Base-by-base conservation (phyloP, 2,113 vertebrate species). In the Xyrauchen texanus region DNA sequence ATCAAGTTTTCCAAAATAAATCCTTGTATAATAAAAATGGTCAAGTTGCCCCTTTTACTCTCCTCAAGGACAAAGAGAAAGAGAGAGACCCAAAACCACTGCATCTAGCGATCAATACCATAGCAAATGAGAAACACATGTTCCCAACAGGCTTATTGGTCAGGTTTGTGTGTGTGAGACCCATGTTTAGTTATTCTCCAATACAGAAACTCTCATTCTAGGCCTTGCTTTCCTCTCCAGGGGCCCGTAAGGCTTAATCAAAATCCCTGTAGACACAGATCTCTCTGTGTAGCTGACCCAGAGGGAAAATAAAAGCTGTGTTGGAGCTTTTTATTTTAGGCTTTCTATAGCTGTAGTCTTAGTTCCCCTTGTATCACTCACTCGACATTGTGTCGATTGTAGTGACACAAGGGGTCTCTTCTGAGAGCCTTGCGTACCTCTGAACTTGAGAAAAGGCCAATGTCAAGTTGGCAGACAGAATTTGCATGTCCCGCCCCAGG, bases 41-140 rank as follows among this genome's bases (percentile, higher is more conserved):
- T 55, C 44, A 57, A 45, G 68, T 55, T 13, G 52, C n/a, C 3
- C 49, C 5, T 58, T 71, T 71, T 15, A 15, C 42, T 58, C 8
- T 44, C 44, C 21, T 8, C 11, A 69, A 44, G 21, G 21, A 34
- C 21, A 34, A 34, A 64, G 57, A 21, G 49, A 45, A 15, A 69
- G 13, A 76, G 13, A 75, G 6, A 66, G 57, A 68, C 49, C 45
- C 47, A 55, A 74, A 84, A 72, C 78, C 83, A 66, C 55, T 80
- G 21, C 61, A 76, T 51, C 8, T n/a, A 47, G 78, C 69, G 86
- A 87, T 89, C 86, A 83, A 88, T 86, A 82, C 52, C 47, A 13
- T 78, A 84, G 87, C 4, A 79, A 77, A 86, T 55, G 70, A 82
- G 67, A 74, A 84, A 65, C 13, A 71, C 68, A 76, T 68, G 81